Evolutionary conservation across 2,888 invertebrate species (phyloP), one percentile per base, ranked within the genome.

Genomic region (Tiliacea citrago): DNA sequence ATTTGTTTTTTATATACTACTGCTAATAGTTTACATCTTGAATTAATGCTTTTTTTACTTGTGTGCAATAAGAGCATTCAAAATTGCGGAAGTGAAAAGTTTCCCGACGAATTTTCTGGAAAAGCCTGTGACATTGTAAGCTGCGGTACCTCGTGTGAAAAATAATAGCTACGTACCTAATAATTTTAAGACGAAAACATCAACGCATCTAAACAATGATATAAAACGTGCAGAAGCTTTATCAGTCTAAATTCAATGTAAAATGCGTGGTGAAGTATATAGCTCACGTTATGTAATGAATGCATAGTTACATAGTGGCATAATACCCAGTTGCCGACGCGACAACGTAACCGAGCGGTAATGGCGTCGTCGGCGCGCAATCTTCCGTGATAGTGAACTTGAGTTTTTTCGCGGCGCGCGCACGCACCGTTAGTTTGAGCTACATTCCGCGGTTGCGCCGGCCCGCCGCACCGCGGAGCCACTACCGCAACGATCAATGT

Each of bases 371-470:
- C 91, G 90, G 90, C 87, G 94, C 92, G 96, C 96, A 95, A 95
- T 96, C 95, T 95, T 95, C 95, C 96, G 93, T 94, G 96, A 94
- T 96, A 96, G 95, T 96, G 96, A 96, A 96, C 96, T 96, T 96
- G 95, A 93, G 93, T 95, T 95, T 96, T 96, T 96, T 95, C 93
- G 94, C 94, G 86, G 92, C 91, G 92, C 90, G 92, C 91, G 86
- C 90, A 90, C 90, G 91, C 92, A 95, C 96, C 96, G 96, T 96
- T 96, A 96, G 90, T 89, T 93, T 95, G 96, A 88, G 95, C 96
- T 94, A 96, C 95, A 96, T 96, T 95, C 96, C 95, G 94, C 93
- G 92, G 95, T 94, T 93, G 91, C 87, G 90, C 89, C 90, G 83
- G 79, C 86, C 88, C 82, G 85, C 93, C 94, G 92, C 92, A 67